A percentile compares a stretch with the other conserved stretches of the same genome.
These are phyloP conservation scores for Amphipyra tragopoginis DNA, from an alignment of 2,888 invertebrate genomes.

Conservation along the genomic window DNA sequence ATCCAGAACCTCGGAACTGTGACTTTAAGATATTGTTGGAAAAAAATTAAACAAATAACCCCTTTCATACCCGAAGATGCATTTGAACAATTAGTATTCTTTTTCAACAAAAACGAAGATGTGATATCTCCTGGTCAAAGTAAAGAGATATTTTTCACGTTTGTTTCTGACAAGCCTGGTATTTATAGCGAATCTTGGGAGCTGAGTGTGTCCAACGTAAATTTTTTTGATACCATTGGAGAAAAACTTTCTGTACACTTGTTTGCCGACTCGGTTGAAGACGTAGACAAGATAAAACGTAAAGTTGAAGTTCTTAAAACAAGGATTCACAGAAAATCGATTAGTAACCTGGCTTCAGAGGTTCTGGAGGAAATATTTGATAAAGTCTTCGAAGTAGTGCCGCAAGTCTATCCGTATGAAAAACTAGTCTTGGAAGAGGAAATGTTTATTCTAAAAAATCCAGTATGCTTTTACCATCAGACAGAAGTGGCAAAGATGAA, in stretches of 20 bases:
- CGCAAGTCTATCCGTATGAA: constrained; percentile 78
- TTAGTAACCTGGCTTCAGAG: constrained; percentile 63
- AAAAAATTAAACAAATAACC: constrained; percentile 73
- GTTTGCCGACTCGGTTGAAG: constrained; percentile 76
- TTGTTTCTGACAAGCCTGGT: constrained; percentile 77
- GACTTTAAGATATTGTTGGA: constrained; percentile 86
- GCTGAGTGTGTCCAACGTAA: constrained; percentile 80
- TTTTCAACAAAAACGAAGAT: constrained; percentile 89
- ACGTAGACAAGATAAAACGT: constrained; percentile 61
- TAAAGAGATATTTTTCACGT: constrained; percentile 83
- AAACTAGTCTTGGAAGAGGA: constrained; percentile 79
- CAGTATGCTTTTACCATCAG: constrained; percentile 84
- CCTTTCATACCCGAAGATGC: constrained; percentile 73
- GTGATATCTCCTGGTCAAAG: constrained; percentile 87
- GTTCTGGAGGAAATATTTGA: constrained; percentile 68
- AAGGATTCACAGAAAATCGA: constrained; percentile 68
- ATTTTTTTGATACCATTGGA: constrained; percentile 73
- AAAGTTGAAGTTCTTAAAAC: constrained; percentile 68
- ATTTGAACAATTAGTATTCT: constrained; percentile 84
- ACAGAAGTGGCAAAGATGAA: constrained; percentile 79
- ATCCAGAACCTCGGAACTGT: constrained; percentile 88
- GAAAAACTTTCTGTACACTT: constrained; percentile 75
- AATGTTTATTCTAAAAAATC: constrained; percentile 83
- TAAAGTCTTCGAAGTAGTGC: constrained; percentile 67
- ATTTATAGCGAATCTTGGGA: constrained; percentile 86